Evolutionary conservation across 1,140 invertebrate species (phyloP), one percentile per base, ranked within the genome.

Genomic region (Atta cephalotes): DNA sequence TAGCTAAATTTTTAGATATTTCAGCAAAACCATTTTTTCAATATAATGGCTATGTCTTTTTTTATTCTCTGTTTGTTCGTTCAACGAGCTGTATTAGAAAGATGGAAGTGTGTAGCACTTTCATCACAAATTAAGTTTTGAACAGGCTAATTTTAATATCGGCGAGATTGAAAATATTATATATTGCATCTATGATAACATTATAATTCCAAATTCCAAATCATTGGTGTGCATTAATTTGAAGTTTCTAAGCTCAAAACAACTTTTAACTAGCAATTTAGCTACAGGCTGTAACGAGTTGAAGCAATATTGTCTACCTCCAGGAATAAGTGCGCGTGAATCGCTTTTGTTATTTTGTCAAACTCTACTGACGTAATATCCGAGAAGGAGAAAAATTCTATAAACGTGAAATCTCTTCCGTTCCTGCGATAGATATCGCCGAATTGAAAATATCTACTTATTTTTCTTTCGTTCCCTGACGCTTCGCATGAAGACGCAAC

Each of bases 361-460:
- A 74, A 56, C 39, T 16, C 3, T 53, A 39, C 9, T n/a, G 7
- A 1, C 62, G 18, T 51, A 65, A 72, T 62, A 60, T 82, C 53
- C 51, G 25, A 21, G 31, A 12, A 16, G 16, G 12, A 39, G 68
- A 39, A 25, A 72, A 71, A 21, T 74, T 82, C 53, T 62, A 45
- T 35, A 45, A 72, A 60, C 66, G 25, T 25, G 53, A 49, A 72
- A 82, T 60, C 53, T 31, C 66, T 58, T 58, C 25, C 68, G 68
- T 62, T 28, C 18, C 31, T 6, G 39, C 80, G 68, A 82, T 62
- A 60, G 80, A 84, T 72, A 74, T 74, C 56, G 39, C 2, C 56
- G 68, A 63, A 74, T 62, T 76, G 70, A 84, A 84, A 84, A 84
- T 84, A 84, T 53, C 9, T 76, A 16, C 49, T 51, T 51, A 51